A percentile compares a stretch with the other conserved stretches of the same genome.
Evolutionary conservation across 2,113 vertebrate genomes (phyloP).

Genomic region (Gadus macrocephalus): DNA sequence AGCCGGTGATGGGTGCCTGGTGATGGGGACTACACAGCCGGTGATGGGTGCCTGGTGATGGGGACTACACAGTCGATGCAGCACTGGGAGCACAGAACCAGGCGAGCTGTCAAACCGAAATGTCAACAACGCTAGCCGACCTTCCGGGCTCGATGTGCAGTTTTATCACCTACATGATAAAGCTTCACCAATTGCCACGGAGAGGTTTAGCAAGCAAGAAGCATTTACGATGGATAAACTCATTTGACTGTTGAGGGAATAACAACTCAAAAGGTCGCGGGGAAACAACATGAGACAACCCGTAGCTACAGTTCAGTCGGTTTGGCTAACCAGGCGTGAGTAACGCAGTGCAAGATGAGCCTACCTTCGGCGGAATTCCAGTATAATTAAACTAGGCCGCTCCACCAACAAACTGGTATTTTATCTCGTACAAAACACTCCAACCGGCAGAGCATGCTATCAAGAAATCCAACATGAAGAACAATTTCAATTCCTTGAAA

Average conservation of each 20-base stretch:
- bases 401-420: neutral
- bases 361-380: conserved; percentile 56
- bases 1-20: too few relatives aligned
- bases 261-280: conserved; percentile 22
- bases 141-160: conserved; percentile 33
- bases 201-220: neutral
- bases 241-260: neutral
- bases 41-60: too few relatives aligned
- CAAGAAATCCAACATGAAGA: neutral
- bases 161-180: too few relatives aligned
- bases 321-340: conserved; percentile 31
- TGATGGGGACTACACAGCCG: too few relatives aligned
- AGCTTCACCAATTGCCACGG: neutral
- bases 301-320: conserved; percentile 20
- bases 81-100: neutral
- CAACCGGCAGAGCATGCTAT: neutral
- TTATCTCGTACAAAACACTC: conserved; percentile 2
- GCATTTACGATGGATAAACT: too few relatives aligned
- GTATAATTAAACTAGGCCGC: conserved; percentile 32
- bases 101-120: conserved; percentile 39
- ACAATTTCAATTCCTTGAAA: neutral
- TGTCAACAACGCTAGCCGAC: conserved; percentile 42
- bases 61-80: too few relatives aligned
- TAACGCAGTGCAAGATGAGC: neutral
- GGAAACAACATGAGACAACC: conserved; percentile 6